phyloP scores from a whole-genome alignment of 2,797 vertebrate genomes.

The Glyptemys insculpta region DNA sequence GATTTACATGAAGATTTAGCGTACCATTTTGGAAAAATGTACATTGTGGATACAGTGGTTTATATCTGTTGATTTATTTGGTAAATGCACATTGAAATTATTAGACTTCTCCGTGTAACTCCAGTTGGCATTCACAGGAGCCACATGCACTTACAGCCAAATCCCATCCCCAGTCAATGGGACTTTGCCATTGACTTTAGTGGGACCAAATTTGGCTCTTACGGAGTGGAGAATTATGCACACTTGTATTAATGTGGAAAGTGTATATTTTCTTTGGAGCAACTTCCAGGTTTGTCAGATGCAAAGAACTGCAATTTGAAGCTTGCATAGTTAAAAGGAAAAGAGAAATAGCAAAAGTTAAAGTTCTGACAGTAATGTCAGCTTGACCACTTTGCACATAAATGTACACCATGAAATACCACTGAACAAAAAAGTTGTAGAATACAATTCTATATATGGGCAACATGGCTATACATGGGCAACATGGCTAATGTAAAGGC shows the following conservation, averaged over 20 bases:
- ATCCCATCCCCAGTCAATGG: not conserved
- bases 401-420: not conserved
- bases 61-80: not conserved
- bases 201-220: not conserved
- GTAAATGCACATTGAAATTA: not conserved
- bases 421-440: not conserved
- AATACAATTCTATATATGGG: not conserved
- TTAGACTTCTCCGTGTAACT: not conserved
- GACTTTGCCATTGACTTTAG: not conserved
- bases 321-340: not conserved
- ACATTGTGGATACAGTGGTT: not conserved
- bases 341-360: not conserved
- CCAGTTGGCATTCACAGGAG: not conserved
- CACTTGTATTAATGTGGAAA: not conserved
- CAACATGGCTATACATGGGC: not conserved
- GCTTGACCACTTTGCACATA: not conserved
- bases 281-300: not conserved
- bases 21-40: not conserved
- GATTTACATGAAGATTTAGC: not conserved
- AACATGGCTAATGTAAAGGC: not conserved
- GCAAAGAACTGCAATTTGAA: not conserved
- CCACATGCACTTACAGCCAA: not conserved
- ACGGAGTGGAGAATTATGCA: not conserved
- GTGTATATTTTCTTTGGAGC: not conserved
- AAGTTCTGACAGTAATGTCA: not conserved